Conservation (phyloP, 2,888 invertebrate species). For the Amiota mariae region DNA sequence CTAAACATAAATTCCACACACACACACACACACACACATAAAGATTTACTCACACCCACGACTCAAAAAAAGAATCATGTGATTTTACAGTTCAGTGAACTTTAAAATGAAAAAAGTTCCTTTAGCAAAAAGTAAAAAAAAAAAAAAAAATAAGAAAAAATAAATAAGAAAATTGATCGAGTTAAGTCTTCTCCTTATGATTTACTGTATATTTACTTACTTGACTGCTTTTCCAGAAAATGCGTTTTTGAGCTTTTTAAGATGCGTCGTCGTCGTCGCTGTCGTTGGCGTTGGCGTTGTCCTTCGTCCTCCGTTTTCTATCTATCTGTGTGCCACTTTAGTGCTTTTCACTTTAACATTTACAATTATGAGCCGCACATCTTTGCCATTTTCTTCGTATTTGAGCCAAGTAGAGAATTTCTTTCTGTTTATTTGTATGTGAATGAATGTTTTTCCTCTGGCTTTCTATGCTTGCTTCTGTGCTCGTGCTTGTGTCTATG, state of each 20-base stretch:
- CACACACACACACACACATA: no score
- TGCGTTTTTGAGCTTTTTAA: conserved; percentile 14
- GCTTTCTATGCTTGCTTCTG: conserved; percentile 25
- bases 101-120: background rate
- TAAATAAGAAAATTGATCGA: background rate
- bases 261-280: no score
- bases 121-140: background rate
- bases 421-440: conserved; percentile 28
- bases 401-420: conserved; percentile 55
- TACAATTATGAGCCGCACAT: conserved; percentile 5
- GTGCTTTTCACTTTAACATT: conserved; percentile 5
- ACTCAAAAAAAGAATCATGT: no score
- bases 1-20: no score
- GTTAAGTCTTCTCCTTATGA: conserved; percentile 6
- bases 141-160: conserved; percentile 15
- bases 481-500: background rate
- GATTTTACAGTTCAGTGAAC: background rate
- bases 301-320: no score
- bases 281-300: no score
- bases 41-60: no score
- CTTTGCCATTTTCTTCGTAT: no score
- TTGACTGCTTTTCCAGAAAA: conserved; percentile 17
- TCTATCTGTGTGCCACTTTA: no score
- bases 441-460: conserved; percentile 37
- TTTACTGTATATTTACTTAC: conserved; percentile 20